phyloP scores from a whole-genome alignment of 2,797 vertebrate species.

The Gobionotothen gibberifrons region DNA sequence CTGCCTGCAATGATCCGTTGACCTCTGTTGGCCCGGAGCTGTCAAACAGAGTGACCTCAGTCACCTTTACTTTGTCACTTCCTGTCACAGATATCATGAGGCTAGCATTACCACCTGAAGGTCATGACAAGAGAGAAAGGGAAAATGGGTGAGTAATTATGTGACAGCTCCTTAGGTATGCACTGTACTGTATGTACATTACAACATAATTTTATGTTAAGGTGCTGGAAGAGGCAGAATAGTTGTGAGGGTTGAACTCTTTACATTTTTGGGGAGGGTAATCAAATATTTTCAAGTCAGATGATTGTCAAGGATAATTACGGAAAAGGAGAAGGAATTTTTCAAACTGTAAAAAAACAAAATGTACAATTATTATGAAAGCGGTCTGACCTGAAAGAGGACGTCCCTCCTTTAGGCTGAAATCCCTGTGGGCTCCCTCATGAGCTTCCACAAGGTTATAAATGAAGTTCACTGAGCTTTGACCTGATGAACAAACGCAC shows the following conservation, averaged over 20 bases:
- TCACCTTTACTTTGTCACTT: constrained; percentile 60
- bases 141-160: neutral
- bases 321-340: neutral
- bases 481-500: constrained; percentile 59
- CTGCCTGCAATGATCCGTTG: constrained; percentile 67
- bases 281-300: neutral
- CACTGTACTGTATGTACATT: neutral
- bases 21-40: constrained; percentile 48
- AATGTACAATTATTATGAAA: neutral
- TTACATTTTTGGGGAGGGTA: neutral
- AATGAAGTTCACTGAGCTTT: constrained; percentile 75
- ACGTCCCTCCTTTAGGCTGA: constrained; percentile 67
- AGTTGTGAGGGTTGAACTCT: neutral
- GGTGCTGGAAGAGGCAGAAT: neutral
- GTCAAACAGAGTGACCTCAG: constrained; percentile 68
- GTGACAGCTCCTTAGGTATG: neutral
- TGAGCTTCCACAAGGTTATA: constrained; percentile 66
- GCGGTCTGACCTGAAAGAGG: constrained; percentile 65
- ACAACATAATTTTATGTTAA: neutral
- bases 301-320: neutral
- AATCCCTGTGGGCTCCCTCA: constrained; percentile 60
- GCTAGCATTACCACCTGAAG: constrained; percentile 70
- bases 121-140: constrained; percentile 9
- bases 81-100: constrained; percentile 72
- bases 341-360: constrained; percentile 2